These are phyloP conservation scores for Planiliza haematocheilus DNA, from an alignment of 2,113 vertebrate genomes.

Conservation along the genomic window DNA sequence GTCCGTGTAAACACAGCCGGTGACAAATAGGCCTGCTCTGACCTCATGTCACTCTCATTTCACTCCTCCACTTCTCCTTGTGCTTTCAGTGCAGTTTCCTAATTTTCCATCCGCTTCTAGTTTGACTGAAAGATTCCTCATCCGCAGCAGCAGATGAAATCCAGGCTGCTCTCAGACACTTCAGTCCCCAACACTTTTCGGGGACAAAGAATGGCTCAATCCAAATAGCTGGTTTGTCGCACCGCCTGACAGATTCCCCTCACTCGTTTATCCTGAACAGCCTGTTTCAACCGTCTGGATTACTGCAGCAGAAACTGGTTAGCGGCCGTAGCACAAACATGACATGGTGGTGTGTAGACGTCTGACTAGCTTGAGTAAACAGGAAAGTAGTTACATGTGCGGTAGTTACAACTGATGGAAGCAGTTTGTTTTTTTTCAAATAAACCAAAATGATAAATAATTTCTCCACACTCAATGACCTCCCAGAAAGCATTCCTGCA, in stretches of 20 bases:
- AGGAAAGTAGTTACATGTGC: too few relatives aligned
- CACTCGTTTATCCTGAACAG: conserved; percentile 48
- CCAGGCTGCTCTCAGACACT: conserved; percentile 58
- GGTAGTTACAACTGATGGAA: too few relatives aligned
- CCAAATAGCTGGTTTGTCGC: conserved; percentile 10
- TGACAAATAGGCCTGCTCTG: background rate
- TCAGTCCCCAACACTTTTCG: conserved; percentile 22
- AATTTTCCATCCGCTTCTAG: conserved; percentile 20
- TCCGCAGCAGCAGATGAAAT: conserved; percentile 52
- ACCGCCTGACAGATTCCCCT: conserved; percentile 17
- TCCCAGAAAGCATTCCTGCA: too few relatives aligned
- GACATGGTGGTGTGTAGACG: background rate
- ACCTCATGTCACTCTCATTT: background rate
- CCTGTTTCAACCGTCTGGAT: conserved; percentile 44
- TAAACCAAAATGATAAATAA: background rate
- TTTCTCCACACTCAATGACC: too few relatives aligned
- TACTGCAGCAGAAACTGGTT: conserved; percentile 19
- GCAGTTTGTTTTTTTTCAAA: too few relatives aligned
- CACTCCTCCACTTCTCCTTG: conserved; percentile 8
- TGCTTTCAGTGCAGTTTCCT: conserved; percentile 12
- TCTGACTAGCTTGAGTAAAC: background rate
- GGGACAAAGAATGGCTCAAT: conserved; percentile 16
- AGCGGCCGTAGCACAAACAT: background rate
- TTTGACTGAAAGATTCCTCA: conserved; percentile 31
- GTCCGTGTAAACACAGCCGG: background rate